Base-by-base conservation (phyloP, 1,140 invertebrate genomes). In the Stratiolaelaps scimitus region DNA sequence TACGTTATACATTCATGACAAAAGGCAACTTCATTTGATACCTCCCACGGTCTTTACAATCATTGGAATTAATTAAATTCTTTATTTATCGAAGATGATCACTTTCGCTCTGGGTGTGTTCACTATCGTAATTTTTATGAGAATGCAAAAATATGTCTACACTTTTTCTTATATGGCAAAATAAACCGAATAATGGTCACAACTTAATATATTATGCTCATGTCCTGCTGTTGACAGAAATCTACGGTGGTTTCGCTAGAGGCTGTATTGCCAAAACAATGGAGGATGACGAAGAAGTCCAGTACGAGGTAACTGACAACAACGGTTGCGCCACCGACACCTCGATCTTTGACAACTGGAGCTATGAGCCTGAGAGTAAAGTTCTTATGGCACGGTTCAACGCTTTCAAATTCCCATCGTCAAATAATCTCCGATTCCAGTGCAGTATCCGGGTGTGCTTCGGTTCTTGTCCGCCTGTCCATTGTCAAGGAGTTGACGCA, bases 401-500 rank as follows among this genome's bases (percentile, higher is more conserved):
- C 74, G 91, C 90, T 4, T 95, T 95, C 75, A 94, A 95, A 75
- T 95, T 95, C 82, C 91, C 90, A 0, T 89, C 86, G 68, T 90
- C 88, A 72, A 90, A 92, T 72, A 92, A 91, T 73, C 89, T 94
- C 71, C 79, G 89, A 75, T 94, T 94, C 86, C 89, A 93, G 75
- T 94, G 91, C 75, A 93, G 92, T 74, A 91, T 94, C 73, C 81
- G 90, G 48, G 89, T 94, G 4, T 94, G 91, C 79, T 94, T 94
- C 73, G 89, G 89, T 75, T 87, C 85, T 76, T 94, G 91, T 78
- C 90, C 92, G 81, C 90, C 91, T 67, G 89, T 92, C 0, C 92
- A 94, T 73, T 94, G 90, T 75, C 83, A 87, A 71, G 89, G 89
- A 69, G 84, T 84, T 70, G 89, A 93, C 76, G 88, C 89, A 40